Base-by-base conservation (phyloP, 2,888 invertebrate species). In the Caenorhabditis plicata region DNA sequence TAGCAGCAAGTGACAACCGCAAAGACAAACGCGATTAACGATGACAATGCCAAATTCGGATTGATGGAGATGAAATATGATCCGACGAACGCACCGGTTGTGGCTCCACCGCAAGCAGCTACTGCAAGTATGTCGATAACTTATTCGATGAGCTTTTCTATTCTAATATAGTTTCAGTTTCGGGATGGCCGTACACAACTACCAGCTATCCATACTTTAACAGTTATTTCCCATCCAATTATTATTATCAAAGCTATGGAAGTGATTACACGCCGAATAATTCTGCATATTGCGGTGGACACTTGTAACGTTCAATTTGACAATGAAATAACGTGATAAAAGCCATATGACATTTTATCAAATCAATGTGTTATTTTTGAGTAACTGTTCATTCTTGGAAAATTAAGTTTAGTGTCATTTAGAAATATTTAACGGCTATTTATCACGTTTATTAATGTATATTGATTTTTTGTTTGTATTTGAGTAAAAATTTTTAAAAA, bases 241-340 rank as follows among this genome's bases (percentile, higher is more conserved):
- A 41, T 26, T 61, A 47, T 48, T 64, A 61, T 33, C 44, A 36
- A 9, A 36, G 33, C 22, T 53, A 50, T 32, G 47, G 46, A 20
- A 49, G 32, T 35, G 67, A 60, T 23, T 67, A 67, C 51, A 55
- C 64, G 1, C 64, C 63, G 4, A 60, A 67, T 27, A 62, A 62
- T 29, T 46, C 35, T 35, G 35, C 35, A 20, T 35, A 35, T 35
- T 35, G 35, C 20, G 35, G 35, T 5, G 35, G 35, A 20, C 17
- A 17, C 20, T 17, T 35, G n/a, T 35, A 35, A 35, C 17, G 19
- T 11, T 15, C n/a, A n/a, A n/a, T n/a, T n/a, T n/a, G n/a, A n/a
- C n/a, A n/a, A n/a, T n/a, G n/a, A n/a, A n/a, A n/a, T n/a, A n/a
- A n/a, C n/a, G n/a, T n/a, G n/a, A n/a, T n/a, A n/a, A n/a, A n/a